Percentiles rank a stretch among this genome's conserved stretches.
These are phyloP conservation scores for Bettongia penicillata DNA, from an alignment of 2,113 vertebrate species.

Conservation along the genomic window DNA sequence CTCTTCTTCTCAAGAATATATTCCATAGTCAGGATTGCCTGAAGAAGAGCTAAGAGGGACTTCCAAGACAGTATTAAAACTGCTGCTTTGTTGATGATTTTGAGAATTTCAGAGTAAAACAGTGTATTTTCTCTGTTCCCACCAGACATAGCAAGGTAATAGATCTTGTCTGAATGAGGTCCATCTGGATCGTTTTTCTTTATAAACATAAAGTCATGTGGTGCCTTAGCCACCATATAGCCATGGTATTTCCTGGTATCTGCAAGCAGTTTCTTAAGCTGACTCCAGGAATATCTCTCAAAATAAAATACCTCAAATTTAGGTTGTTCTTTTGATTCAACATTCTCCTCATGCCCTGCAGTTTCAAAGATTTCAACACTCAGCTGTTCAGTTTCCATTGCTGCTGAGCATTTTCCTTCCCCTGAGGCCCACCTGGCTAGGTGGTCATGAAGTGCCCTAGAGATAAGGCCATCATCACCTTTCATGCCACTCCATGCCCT, in stretches of 20 bases:
- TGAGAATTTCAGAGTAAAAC: slow-evolving; percentile 90
- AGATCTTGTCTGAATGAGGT: slow-evolving; percentile 87
- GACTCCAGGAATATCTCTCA: slow-evolving; percentile 89
- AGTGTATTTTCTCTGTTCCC: slow-evolving; percentile 90
- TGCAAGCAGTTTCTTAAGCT: slow-evolving; percentile 87
- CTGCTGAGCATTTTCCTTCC: slow-evolving; percentile 88
- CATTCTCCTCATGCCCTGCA: slow-evolving; percentile 76
- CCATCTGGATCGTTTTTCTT: slow-evolving; percentile 88
- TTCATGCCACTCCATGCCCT: too few relatives aligned
- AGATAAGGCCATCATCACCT: too few relatives aligned
- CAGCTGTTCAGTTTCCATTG: slow-evolving; percentile 90
- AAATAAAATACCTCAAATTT: slow-evolving; percentile 87
- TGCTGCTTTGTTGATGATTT: slow-evolving; percentile 86
- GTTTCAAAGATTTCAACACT: slow-evolving; percentile 88
- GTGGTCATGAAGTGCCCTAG: too few relatives aligned
- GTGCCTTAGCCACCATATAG: slow-evolving; percentile 89
- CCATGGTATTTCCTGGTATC: slow-evolving; percentile 89
- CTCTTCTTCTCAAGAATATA: slow-evolving; percentile 90
- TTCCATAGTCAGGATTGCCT: slow-evolving; percentile 89
- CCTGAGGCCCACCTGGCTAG: too few relatives aligned
- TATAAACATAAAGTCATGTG: slow-evolving; percentile 88
- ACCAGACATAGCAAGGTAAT: slow-evolving; percentile 90
- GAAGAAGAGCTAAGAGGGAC: slow-evolving; percentile 89
- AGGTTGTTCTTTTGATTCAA: slow-evolving; percentile 77
- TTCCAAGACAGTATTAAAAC: slow-evolving; percentile 89